A percentile compares a stretch with the other conserved stretches of the same genome.
Evolutionary conservation across 2,113 vertebrate genomes (phyloP).

Genomic region (Anseranas semipalmata): DNA sequence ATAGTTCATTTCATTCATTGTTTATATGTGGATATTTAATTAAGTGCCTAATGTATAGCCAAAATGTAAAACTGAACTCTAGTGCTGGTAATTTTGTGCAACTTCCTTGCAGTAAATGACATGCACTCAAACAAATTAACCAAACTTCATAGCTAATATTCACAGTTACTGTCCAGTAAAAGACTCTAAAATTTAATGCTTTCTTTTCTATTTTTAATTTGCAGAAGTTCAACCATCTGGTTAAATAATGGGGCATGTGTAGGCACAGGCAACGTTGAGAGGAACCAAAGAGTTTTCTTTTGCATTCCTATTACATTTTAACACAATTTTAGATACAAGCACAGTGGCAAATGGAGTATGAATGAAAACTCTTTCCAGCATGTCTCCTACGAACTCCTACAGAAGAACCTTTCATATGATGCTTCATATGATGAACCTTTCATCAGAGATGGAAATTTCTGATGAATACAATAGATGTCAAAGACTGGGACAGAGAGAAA

Average conservation of each 20-base stretch:
- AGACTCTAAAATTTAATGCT: not conserved
- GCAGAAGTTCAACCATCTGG: not conserved
- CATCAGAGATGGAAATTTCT: not conserved
- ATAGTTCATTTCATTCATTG: not conserved
- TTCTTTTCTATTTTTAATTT: not conserved
- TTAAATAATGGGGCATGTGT: not conserved
- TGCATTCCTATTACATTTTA: not conserved
- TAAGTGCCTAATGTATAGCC: not conserved
- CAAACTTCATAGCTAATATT: not conserved
- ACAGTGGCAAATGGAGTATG: not conserved
- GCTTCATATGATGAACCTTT: not conserved
- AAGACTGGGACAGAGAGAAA: not conserved
- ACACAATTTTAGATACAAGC: not conserved
- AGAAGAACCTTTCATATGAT: not conserved
- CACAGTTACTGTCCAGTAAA: not conserved
- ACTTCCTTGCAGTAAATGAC: not conserved
- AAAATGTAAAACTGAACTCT: not conserved
- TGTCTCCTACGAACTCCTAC: not conserved
- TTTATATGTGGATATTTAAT: not conserved
- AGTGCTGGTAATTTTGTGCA: not conserved
- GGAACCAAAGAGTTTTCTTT: not conserved
- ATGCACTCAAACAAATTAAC: not conserved
- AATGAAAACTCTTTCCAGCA: slow-evolving; percentile 8
- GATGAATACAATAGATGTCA: not conserved
- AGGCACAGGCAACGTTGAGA: not conserved